phyloP scores from a whole-genome alignment of 2,888 invertebrate species.

The Ophioninae sp. region DNA sequence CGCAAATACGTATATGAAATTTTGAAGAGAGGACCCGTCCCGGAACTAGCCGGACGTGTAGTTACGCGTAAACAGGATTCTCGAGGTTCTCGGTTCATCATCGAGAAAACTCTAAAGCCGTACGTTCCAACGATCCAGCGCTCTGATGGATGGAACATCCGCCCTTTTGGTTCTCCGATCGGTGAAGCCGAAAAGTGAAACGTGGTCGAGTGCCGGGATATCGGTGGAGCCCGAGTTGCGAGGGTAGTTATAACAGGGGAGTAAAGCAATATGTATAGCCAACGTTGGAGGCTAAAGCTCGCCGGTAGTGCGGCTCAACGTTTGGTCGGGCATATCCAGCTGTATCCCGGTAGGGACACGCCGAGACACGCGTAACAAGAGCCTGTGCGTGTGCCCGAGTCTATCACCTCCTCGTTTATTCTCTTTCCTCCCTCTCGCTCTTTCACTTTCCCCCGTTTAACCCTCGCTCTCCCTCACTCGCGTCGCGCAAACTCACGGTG shows the following conservation, averaged over 20 bases:
- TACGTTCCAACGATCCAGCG: neutral
- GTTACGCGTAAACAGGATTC: neutral
- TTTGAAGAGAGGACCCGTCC: neutral
- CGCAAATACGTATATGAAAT: conserved; percentile 2
- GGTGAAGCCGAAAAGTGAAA: neutral
- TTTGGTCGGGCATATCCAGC: conserved; percentile 45
- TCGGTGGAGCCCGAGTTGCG: conserved; percentile 7
- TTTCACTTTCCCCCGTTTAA: conserved; percentile 25
- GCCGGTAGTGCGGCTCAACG: conserved; percentile 45
- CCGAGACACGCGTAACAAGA: conserved; percentile 26
- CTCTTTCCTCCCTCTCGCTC: conserved; percentile 17
- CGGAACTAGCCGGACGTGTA: neutral
- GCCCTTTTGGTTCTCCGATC: conserved; percentile 5
- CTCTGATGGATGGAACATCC: neutral
- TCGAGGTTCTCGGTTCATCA: neutral
- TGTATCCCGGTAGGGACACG: conserved; percentile 30
- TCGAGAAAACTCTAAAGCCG: neutral
- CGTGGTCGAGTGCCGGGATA: neutral
- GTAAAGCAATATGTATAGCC: conserved; percentile 34
- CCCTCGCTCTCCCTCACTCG: conserved; percentile 25
- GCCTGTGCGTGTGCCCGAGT: neutral
- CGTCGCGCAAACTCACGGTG: conserved; percentile 11
- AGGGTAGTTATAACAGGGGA: conserved; percentile 25
- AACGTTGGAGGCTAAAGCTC: conserved; percentile 22
- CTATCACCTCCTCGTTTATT: conserved; percentile 43